These are phyloP conservation scores for Dugesia japonica DNA, from an alignment of 2,888 invertebrate genomes.

Conservation along the genomic window DNA sequence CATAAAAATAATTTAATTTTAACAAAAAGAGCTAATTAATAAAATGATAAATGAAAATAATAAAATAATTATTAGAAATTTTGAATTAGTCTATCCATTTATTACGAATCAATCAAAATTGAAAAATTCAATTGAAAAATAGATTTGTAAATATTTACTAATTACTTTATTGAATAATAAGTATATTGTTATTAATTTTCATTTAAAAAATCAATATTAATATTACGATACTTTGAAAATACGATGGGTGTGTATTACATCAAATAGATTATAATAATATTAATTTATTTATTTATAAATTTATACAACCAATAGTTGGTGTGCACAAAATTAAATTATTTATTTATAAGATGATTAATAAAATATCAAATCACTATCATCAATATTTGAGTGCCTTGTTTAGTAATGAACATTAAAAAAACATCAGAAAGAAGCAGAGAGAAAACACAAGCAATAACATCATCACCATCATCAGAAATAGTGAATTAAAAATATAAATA, in stretches of 20 bases:
- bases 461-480: constrained; percentile 12
- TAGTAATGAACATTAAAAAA: not conserved
- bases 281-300: not conserved
- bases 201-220: not conserved
- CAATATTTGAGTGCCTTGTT: constrained; percentile 1
- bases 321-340: not conserved
- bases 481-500: constrained; percentile 9
- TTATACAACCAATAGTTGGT: not conserved
- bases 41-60: too few species aligned
- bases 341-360: not conserved
- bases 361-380: not conserved
- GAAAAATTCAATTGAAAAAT: not conserved
- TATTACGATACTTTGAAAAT: not conserved
- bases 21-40: too few species aligned
- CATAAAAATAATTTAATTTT: too few species aligned
- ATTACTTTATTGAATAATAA: not conserved
- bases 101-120: not conserved
- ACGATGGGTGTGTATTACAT: not conserved
- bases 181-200: not conserved
- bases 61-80: too few species aligned
- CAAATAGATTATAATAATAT: not conserved
- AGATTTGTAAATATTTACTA: constrained; percentile 3
- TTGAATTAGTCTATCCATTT: not conserved
- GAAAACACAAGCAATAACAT: not conserved
- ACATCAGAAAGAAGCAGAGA: not conserved